phyloP scores from a whole-genome alignment of 2,888 invertebrate genomes.

The Pseudococcus longispinus region DNA sequence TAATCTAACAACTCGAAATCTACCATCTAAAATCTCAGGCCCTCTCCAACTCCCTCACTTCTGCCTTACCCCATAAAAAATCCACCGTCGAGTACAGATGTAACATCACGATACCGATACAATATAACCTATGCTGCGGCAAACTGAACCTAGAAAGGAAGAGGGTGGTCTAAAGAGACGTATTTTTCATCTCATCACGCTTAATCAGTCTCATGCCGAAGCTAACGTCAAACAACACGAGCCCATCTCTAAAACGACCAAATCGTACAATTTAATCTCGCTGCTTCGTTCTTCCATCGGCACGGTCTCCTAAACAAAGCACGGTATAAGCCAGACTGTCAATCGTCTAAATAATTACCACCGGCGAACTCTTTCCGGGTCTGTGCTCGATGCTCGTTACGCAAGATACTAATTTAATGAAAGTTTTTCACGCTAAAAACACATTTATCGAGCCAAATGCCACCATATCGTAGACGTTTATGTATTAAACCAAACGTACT shows the following conservation, averaged over 20 bases:
- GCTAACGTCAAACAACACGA: not conserved
- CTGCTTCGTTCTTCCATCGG: not conserved
- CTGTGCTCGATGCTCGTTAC: not conserved
- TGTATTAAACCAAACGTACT: not conserved
- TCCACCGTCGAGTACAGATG: not conserved
- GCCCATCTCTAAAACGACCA: not conserved
- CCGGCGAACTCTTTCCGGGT: not conserved
- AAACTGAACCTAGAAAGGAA: not conserved
- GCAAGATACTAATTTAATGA: not conserved
- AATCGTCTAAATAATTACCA: slow-evolving; percentile 11
- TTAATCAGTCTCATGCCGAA: not conserved
- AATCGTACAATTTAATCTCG: not conserved
- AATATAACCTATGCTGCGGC: too few relatives aligned
- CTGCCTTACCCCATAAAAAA: not conserved
- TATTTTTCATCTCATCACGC: not conserved
- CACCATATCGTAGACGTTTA: not conserved
- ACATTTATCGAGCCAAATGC: not conserved
- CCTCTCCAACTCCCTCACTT: too few relatives aligned
- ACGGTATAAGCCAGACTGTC: not conserved
- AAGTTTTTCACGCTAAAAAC: not conserved
- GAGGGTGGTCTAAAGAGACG: not conserved
- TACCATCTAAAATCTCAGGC: not conserved
- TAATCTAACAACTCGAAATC: too few relatives aligned
- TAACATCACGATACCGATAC: too few relatives aligned
- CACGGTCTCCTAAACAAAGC: not conserved